Conservation (phyloP, 2,888 invertebrate genomes). For the Gastrophysa polygoni region DNA sequence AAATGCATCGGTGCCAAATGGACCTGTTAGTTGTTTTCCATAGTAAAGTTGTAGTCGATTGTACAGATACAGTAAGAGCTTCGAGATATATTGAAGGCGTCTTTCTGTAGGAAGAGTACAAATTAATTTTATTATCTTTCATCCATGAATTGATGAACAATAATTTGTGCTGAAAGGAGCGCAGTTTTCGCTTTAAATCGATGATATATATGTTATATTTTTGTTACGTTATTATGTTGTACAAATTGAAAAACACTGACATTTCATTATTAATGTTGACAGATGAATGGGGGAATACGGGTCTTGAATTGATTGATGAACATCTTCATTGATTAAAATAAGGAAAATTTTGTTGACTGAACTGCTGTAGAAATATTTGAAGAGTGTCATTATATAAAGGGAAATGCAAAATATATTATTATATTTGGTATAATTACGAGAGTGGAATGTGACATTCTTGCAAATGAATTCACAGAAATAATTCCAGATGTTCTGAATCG, state of each 20-base stretch:
- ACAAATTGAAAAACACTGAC: conserved; percentile 30
- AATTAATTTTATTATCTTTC: conserved; percentile 32
- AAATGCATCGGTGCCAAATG: conserved; percentile 41
- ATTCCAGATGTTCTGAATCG: too few relatives aligned
- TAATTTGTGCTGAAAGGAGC: conserved; percentile 33
- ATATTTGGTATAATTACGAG: too few relatives aligned
- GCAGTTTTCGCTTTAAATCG: conserved; percentile 32
- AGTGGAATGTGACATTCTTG: too few relatives aligned
- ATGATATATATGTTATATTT: conserved; percentile 22
- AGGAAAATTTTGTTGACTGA: too few relatives aligned
- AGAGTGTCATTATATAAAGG: too few relatives aligned
- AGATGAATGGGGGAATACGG: too few relatives aligned
- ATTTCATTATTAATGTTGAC: background rate
- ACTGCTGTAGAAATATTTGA: too few relatives aligned
- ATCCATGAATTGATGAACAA: conserved; percentile 21
- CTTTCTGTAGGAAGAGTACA: conserved; percentile 40
- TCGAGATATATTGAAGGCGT: conserved; percentile 19
- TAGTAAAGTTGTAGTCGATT: background rate
- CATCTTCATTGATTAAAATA: too few relatives aligned
- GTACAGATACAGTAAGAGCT: conserved; percentile 7
- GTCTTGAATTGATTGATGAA: too few relatives aligned
- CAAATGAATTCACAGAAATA: too few relatives aligned
- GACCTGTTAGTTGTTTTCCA: conserved; percentile 28
- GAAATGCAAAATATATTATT: too few relatives aligned
- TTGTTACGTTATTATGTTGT: conserved; percentile 32